Evolutionary conservation across 2,888 invertebrate species (phyloP).

Genomic region (Stenurella melanura): DNA sequence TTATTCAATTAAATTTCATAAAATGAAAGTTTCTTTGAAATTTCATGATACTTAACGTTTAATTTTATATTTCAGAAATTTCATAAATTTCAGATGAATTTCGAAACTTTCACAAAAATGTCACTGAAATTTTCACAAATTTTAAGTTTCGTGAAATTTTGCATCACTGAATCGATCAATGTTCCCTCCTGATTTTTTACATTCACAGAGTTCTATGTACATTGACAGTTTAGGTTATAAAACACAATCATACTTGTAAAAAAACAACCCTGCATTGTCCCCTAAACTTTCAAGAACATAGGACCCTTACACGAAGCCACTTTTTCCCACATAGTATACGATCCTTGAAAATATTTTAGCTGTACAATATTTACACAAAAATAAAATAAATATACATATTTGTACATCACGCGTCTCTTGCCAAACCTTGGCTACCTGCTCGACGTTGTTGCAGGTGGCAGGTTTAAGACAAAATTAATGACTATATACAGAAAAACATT

Average conservation of each 20-base stretch:
- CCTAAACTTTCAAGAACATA: background rate
- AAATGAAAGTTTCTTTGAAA: no score
- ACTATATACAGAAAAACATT: constrained; percentile 39
- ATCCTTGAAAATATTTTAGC: constrained; percentile 19
- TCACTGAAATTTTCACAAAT: no score
- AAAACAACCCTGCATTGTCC: background rate
- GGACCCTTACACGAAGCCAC: background rate
- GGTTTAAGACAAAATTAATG: background rate
- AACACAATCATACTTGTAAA: background rate
- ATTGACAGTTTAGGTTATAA: constrained; percentile 14
- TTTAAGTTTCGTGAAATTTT: no score
- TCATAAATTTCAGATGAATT: no score
- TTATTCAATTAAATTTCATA: no score
- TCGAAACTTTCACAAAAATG: no score
- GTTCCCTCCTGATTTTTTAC: no score
- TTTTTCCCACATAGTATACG: constrained; percentile 23
- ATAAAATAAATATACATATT: constrained; percentile 18
- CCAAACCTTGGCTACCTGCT: background rate
- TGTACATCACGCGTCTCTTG: constrained; percentile 8
- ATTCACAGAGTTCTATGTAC: background rate
- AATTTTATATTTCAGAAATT: no score
- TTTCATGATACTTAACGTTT: no score
- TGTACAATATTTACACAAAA: constrained; percentile 5
- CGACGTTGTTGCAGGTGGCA: background rate
- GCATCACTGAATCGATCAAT: no score